Evolutionary conservation across 92 coral and sea anemone genomes (phyloP).

Genomic region (Palythoa heliodiscus): DNA sequence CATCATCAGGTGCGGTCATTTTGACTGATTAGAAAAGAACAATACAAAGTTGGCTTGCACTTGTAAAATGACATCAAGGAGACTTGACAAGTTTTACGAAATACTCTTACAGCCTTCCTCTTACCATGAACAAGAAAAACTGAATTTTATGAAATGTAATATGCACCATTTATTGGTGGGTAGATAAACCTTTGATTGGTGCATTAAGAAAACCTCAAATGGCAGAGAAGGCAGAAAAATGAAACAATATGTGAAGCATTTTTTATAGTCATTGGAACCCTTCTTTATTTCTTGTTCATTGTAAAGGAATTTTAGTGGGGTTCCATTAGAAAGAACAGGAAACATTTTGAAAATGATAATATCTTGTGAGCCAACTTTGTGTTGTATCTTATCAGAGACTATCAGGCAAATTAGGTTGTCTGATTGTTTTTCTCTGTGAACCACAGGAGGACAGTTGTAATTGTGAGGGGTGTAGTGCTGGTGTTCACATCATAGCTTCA

Average conservation of each 20-base stretch:
- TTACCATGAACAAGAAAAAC: background rate
- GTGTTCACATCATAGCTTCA: slow-evolving; percentile 24
- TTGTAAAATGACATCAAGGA: background rate
- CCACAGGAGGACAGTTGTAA: slow-evolving; percentile 35
- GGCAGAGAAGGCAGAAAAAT: background rate
- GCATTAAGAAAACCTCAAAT: background rate
- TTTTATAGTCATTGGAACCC: background rate
- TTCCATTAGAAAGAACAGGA: background rate
- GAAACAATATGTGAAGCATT: background rate
- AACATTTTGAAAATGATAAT: background rate
- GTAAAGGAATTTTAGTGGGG: slow-evolving; percentile 3
- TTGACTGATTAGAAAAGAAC: background rate
- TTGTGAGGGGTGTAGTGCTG: slow-evolving; percentile 41
- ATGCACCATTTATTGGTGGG: slow-evolving; percentile 4
- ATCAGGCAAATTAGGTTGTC: slow-evolving; percentile 7
- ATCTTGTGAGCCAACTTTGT: slow-evolving; percentile 34
- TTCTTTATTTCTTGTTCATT: slow-evolving; percentile 9
- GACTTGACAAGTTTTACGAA: background rate
- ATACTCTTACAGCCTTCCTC: background rate
- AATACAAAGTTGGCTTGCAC: slow-evolving; percentile 22
- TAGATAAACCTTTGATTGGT: background rate
- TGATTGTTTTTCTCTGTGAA: slow-evolving; percentile 33
- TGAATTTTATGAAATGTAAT: background rate
- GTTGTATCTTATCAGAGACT: slow-evolving; percentile 22
- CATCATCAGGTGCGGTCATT: background rate